Evolutionary conservation across 2,113 vertebrate species (phyloP), one percentile per base, ranked within the genome.

Genomic region (Cryptomyrus ogoouensis): DNA sequence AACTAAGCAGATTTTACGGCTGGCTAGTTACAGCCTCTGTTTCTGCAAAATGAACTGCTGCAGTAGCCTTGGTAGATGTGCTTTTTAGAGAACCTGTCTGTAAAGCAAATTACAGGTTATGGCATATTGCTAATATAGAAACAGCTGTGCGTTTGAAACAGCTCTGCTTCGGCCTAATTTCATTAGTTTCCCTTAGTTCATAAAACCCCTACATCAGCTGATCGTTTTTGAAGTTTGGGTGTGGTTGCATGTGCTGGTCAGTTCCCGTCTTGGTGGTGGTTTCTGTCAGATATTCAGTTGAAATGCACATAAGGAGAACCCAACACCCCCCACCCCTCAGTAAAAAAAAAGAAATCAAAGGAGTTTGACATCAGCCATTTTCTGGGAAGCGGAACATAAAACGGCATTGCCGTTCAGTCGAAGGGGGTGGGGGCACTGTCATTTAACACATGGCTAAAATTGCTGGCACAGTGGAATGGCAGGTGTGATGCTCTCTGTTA

Each of bases 291-390:
- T 24, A 24, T 84, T 84, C 83, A 49, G 46, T 15, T 86, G 47
- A 50, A 50, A 10, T 50, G 83, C n/a, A 15, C 47, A 49, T n/a
- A 85, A 85, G 46, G 46, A 47, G 21, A 74, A 15, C 52, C 15
- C 52, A 31, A n/a, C 24, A 9, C 58, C 24, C 58, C 27, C 70
- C n/a, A n/a, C n/a, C n/a, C n/a, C n/a, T n/a, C 52, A 2, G 0
- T 52, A 17, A 1, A 53, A 77, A 31, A 39, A 24, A 35, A 77
- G 7, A 35, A 74, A 74, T 74, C 27, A 31, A 31, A 35, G 31
- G 13, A 85, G n/a, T 85, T 85, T 85, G 46, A 27, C 46, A 85
- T 50, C 83, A 85, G 46, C 83, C 24, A 85, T 86, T 86, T 47
- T 86, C 44, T 50, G 83, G 83, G 19, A 49, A 86, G 47, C 24